Evolutionary conservation across 2,888 invertebrate species (phyloP), one percentile per base, ranked within the genome.

Genomic region (Sabatieria punctata): DNA sequence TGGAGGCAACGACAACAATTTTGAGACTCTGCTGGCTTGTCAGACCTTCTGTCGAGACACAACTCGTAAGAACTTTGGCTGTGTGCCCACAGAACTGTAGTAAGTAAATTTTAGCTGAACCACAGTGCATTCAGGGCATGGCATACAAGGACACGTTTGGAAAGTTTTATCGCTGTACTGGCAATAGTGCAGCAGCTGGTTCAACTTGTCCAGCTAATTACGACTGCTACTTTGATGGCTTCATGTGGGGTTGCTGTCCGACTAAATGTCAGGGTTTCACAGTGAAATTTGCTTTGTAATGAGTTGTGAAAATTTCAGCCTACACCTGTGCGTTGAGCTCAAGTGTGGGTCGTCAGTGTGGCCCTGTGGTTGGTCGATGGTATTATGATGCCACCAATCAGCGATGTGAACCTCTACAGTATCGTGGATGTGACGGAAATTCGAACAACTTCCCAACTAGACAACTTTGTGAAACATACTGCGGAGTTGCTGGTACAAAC

Each of bases 401-500:
- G 11, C 6, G 27, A 19, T 42, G 43, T 26, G n/a, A n/a, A n/a
- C n/a, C n/a, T n/a, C n/a, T n/a, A n/a, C n/a, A n/a, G n/a, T n/a
- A n/a, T n/a, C n/a, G n/a, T n/a, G 60, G 60, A 2, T 61, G 60
- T 40, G 59, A 61, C 45, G 59, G 59, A 33, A 58, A 58, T 38
- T 43, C 54, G 8, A 60, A 60, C 44, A 58, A 59, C 41, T 60
- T 60, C 46, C 51, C 58, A 22, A 53, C 52, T 11, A 48, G 55
- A 4, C 56, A 57, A 33, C 54, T 57, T 30, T 60, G 60, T 26
- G 57, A 61, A 25, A 52, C 54, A 13, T 60, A 57, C 40, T 60
- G 60, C 47, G 60, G 59, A 37, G 57, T 58, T n/a, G 60, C 59
- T 15, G 60, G n/a, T n/a, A n/a, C n/a, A n/a, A n/a, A n/a, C n/a